These are phyloP conservation scores for Polia nebulosa DNA, from an alignment of 2,888 invertebrate genomes.

Conservation along the genomic window DNA sequence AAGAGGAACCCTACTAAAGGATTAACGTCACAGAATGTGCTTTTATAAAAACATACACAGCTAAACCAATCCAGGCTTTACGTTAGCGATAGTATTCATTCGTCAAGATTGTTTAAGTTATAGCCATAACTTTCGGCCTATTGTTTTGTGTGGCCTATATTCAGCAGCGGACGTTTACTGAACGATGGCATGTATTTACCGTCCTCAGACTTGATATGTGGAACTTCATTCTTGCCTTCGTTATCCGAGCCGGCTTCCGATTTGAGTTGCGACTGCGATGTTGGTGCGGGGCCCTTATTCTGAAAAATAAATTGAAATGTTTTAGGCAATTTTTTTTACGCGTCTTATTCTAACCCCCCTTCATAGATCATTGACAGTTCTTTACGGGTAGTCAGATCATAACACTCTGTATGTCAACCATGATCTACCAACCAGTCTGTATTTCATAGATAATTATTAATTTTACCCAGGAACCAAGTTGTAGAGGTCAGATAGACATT, in stretches of 20 bases:
- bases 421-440: too few species aligned
- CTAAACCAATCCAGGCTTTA: too few species aligned
- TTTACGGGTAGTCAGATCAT: too few species aligned
- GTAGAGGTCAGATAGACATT: too few species aligned
- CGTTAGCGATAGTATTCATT: background rate
- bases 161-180: conserved; percentile 27
- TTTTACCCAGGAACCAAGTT: too few species aligned
- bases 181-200: conserved; percentile 72
- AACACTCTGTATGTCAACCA: too few species aligned
- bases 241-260: conserved; percentile 83
- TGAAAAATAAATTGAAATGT: conserved; percentile 62
- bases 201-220: conserved; percentile 83
- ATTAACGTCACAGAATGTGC: too few species aligned
- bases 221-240: conserved; percentile 81
- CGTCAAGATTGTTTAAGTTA: background rate
- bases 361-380: background rate
- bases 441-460: too few species aligned
- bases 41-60: background rate
- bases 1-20: too few species aligned
- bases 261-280: conserved; percentile 76
- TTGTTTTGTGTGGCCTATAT: conserved; percentile 29
- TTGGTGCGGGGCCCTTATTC: conserved; percentile 79
- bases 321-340: background rate
- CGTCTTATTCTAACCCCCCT: background rate
- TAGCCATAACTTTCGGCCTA: conserved; percentile 10